A percentile compares a stretch with the other conserved stretches of the same genome.
phyloP scores from a whole-genome alignment of 2,888 invertebrate species.

The Trissoscelio sp. region DNA sequence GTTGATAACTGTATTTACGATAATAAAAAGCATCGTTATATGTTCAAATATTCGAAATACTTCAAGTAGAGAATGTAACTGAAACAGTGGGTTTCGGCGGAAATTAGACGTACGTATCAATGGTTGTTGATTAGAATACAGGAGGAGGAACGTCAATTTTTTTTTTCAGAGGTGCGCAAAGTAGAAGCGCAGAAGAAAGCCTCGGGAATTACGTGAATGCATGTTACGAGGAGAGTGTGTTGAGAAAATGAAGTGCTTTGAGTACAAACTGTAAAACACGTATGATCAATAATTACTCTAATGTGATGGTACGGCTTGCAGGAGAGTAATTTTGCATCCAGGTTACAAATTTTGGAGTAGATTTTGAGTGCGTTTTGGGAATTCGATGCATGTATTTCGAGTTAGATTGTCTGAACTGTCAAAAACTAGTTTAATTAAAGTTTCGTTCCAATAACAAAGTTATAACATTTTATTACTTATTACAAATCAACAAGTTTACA shows the following conservation, averaged over 20 bases:
- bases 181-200: constrained; percentile 17
- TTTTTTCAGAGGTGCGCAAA: constrained; percentile 12
- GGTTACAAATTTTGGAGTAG: constrained; percentile 10
- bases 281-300: constrained; percentile 49
- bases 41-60: not conserved
- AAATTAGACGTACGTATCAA: constrained; percentile 25
- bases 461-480: not conserved
- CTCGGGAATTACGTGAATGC: constrained; percentile 12
- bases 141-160: constrained; percentile 9
- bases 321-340: constrained; percentile 20
- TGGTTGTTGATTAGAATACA: constrained; percentile 26
- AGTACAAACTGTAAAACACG: constrained; percentile 32
- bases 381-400: constrained; percentile 1
- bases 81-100: too few relatives aligned
- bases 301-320: constrained; percentile 29
- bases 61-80: not conserved
- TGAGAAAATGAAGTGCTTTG: constrained; percentile 36
- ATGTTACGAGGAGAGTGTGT: not conserved
- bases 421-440: not conserved
- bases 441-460: not conserved
- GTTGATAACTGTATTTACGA: not conserved
- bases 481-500: too few relatives aligned
- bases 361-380: constrained; percentile 19
- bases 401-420: constrained; percentile 4
- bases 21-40: not conserved